Evolutionary conservation across 1,140 invertebrate species (phyloP).

Genomic region (Pinna nobilis): DNA sequence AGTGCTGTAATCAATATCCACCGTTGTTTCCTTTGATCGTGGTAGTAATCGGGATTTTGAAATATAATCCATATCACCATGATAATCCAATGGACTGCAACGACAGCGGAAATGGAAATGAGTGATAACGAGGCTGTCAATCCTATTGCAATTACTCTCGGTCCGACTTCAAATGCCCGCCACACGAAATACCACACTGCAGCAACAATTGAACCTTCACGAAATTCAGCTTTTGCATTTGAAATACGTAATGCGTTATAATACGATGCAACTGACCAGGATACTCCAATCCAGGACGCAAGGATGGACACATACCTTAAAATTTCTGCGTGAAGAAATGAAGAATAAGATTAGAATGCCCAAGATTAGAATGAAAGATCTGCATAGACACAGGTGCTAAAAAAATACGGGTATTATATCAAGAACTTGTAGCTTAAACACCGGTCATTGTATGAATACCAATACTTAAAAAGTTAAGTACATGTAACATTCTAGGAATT

Average conservation of each 20-base stretch:
- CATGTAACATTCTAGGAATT: too few species aligned
- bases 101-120: not conserved
- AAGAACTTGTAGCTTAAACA: too few species aligned
- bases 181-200: not conserved
- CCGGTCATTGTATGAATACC: too few species aligned
- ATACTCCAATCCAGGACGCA: not conserved
- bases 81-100: slow-evolving; percentile 2
- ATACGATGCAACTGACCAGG: slow-evolving; percentile 10
- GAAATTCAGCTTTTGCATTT: not conserved
- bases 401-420: too few species aligned
- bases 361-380: too few species aligned
- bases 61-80: slow-evolving; percentile 1
- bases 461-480: too few species aligned
- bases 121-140: not conserved
- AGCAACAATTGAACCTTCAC: not conserved
- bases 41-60: too few species aligned
- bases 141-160: slow-evolving; percentile 4
- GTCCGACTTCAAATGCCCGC: slow-evolving; percentile 16
- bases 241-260: slow-evolving; percentile 1
- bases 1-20: not conserved
- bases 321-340: too few species aligned
- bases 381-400: too few species aligned
- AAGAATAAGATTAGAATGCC: too few species aligned
- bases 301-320: not conserved
- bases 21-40: too few species aligned